phyloP scores from a whole-genome alignment of 1,140 invertebrate genomes.

The Panagrolaimus sp. region DNA sequence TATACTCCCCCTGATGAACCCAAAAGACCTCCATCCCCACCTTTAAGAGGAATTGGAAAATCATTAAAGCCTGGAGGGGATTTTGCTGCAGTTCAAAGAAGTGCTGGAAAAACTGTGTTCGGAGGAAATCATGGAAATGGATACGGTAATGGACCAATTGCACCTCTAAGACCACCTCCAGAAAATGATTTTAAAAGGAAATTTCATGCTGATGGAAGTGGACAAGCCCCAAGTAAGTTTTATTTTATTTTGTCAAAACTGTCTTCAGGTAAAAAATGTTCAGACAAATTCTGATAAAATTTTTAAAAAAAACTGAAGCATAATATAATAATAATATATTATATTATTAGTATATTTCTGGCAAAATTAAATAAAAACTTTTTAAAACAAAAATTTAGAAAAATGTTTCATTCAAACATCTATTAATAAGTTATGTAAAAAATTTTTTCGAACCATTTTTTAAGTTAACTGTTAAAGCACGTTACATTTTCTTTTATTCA shows the following conservation, averaged over 20 bases:
- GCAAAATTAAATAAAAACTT: too few relatives aligned
- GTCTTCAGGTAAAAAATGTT: background rate
- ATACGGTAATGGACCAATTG: background rate
- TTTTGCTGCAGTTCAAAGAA: background rate
- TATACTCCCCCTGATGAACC: constrained; percentile 33
- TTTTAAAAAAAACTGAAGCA: too few relatives aligned
- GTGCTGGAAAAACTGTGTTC: background rate
- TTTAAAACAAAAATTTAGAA: too few relatives aligned
- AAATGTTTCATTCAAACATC: too few relatives aligned
- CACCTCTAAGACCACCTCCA: background rate
- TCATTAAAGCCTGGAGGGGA: background rate
- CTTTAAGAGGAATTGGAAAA: constrained; percentile 21
- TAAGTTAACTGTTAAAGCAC: too few relatives aligned
- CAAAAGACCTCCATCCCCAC: constrained; percentile 6
- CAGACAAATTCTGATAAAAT: too few relatives aligned
- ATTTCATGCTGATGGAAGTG: constrained; percentile 11
- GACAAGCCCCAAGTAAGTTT: constrained; percentile 19
- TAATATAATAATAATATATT: too few relatives aligned
- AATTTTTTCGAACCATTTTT: too few relatives aligned
- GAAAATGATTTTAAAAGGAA: background rate
- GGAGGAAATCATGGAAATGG: background rate
- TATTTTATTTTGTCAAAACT: background rate
- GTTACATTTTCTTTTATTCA: too few relatives aligned
- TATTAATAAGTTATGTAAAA: too few relatives aligned
- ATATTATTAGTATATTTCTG: too few relatives aligned